Conservation (phyloP, 2,113 vertebrate species). For the Gambusia affinis region DNA sequence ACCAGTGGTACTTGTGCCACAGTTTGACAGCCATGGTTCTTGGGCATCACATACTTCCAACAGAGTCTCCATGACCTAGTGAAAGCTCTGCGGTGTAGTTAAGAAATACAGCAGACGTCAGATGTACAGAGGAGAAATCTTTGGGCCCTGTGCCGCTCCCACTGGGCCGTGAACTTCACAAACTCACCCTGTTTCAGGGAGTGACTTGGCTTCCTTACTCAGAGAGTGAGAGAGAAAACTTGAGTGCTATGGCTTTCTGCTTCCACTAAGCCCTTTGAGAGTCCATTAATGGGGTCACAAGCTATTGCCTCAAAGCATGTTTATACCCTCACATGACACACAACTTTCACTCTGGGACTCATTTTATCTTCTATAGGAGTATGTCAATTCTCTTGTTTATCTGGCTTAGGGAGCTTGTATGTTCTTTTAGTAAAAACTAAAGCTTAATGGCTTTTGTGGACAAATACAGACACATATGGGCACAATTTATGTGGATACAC, state of each 20-base stretch:
- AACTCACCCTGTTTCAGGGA: constrained; percentile 67
- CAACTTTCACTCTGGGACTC: constrained; percentile 37
- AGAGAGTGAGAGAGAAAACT: constrained; percentile 45
- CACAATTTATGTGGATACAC: neutral
- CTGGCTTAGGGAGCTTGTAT: constrained; percentile 20
- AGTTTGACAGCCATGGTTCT: neutral
- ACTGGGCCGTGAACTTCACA: constrained; percentile 53
- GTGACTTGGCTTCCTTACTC: constrained; percentile 51
- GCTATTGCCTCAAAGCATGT: constrained; percentile 50
- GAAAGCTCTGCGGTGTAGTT: constrained; percentile 46
- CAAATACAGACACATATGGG: constrained; percentile 8
- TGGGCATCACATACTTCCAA: constrained; percentile 20
- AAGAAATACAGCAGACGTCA: constrained; percentile 59
- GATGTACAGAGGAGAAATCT: constrained; percentile 57
- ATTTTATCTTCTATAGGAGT: constrained; percentile 45
- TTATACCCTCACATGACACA: constrained; percentile 31
- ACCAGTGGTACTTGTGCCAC: neutral
- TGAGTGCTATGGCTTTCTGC: constrained; percentile 46
- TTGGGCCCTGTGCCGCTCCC: constrained; percentile 43
- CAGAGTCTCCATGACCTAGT: constrained; percentile 37
- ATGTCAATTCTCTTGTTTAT: constrained; percentile 32
- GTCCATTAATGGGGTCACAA: constrained; percentile 66
- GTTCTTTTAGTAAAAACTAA: constrained; percentile 14
- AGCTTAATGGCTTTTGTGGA: constrained; percentile 6
- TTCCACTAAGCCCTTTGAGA: constrained; percentile 45